Percentiles rank a stretch among this genome's conserved stretches.
These are phyloP conservation scores for Tachysurus vachellii DNA, from an alignment of 2,113 vertebrate genomes.

Conservation along the genomic window DNA sequence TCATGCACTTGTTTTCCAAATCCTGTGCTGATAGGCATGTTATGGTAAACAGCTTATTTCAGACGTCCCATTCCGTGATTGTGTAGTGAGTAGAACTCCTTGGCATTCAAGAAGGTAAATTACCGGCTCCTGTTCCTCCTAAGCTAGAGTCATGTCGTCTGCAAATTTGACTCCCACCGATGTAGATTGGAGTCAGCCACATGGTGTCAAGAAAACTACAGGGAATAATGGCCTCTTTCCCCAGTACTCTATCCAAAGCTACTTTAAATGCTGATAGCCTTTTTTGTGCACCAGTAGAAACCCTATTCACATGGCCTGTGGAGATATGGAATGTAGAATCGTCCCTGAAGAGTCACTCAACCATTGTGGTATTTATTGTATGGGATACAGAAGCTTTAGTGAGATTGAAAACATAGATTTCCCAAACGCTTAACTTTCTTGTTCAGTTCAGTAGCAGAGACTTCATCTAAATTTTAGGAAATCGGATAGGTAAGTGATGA, in stretches of 20 bases:
- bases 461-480: not conserved
- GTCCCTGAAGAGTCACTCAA: conserved; percentile 9
- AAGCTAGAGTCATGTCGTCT: conserved; percentile 11
- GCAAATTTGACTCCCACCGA: conserved; percentile 14
- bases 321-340: not conserved
- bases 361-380: conserved; percentile 1
- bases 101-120: conserved; percentile 9
- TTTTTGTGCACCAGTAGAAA: not conserved
- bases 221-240: conserved; percentile 19
- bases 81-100: not conserved
- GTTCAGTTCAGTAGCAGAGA: not conserved
- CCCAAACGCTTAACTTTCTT: not conserved
- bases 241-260: conserved; percentile 12
- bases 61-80: not conserved
- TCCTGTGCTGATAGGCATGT: not conserved
- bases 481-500: not conserved
- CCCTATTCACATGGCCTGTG: not conserved
- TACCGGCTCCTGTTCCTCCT: not conserved
- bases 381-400: not conserved
- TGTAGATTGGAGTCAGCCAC: conserved; percentile 7
- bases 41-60: not conserved
- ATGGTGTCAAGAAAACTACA: conserved; percentile 18
- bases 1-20: not conserved
- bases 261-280: conserved; percentile 23
- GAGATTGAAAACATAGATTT: conserved; percentile 7